Evolutionary conservation across 2,888 invertebrate genomes (phyloP).

Genomic region (Pseudanteris insignis): DNA sequence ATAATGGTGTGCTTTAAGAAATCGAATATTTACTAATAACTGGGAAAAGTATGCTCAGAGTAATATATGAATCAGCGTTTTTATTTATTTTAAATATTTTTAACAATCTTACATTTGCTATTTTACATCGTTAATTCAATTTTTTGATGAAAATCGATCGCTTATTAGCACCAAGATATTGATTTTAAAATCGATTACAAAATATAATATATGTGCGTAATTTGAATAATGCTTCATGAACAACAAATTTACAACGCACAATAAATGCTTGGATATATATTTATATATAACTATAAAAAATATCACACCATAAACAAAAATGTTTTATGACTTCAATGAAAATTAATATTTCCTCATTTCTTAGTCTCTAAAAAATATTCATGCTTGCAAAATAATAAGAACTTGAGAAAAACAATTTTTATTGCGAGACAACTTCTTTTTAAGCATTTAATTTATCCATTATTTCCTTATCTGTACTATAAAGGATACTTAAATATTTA

Average conservation of each 20-base stretch:
- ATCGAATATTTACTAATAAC: not conserved
- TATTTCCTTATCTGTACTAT: too few species aligned
- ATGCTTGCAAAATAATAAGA: too few species aligned
- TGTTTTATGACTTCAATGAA: not conserved
- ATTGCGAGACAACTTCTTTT: too few species aligned
- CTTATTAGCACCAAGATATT: slow-evolving; percentile 33
- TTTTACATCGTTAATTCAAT: slow-evolving; percentile 22
- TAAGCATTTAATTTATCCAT: too few species aligned
- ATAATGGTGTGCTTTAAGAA: not conserved
- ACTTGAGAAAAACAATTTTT: too few species aligned
- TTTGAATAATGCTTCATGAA: slow-evolving; percentile 1
- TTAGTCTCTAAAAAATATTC: too few species aligned
- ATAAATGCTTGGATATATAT: slow-evolving; percentile 11
- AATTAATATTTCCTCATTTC: too few species aligned
- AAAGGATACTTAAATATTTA: too few species aligned
- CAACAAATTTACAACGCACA: slow-evolving; percentile 4
- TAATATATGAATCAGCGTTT: slow-evolving; percentile 18
- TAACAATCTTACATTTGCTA: slow-evolving; percentile 32
- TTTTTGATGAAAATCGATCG: slow-evolving; percentile 35
- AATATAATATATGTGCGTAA: slow-evolving; percentile 29
- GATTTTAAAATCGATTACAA: slow-evolving; percentile 25
- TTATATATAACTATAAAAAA: too few species aligned
- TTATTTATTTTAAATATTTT: slow-evolving; percentile 30
- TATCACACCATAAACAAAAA: too few species aligned
- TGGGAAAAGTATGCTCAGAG: not conserved